Percentiles rank a stretch among this genome's conserved stretches.
Evolutionary conservation across 1,140 invertebrate genomes (phyloP).

Genomic region (Cherax destructor): DNA sequence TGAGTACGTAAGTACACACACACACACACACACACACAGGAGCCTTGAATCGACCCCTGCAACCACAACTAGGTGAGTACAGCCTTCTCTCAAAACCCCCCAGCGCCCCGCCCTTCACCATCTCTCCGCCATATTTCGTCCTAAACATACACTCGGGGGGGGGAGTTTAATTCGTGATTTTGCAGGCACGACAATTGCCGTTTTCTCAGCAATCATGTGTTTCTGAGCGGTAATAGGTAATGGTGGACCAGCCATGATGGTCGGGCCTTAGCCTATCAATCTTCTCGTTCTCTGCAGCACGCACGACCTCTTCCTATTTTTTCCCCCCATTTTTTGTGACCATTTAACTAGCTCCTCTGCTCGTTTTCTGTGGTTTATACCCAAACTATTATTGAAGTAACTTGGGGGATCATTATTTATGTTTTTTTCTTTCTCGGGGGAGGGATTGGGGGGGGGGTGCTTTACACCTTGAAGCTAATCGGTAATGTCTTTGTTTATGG

Average conservation of each 20-base stretch:
- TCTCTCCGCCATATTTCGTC: neutral
- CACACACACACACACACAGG: too few species aligned
- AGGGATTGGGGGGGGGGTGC: too few species aligned
- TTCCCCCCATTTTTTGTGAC: neutral
- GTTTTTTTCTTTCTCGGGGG: too few species aligned
- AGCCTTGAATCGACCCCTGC: too few species aligned
- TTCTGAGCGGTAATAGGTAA: neutral
- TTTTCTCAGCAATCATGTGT: neutral
- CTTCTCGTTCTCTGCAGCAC: neutral
- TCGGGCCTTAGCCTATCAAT: neutral
- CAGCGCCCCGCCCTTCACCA: neutral
- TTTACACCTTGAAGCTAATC: too few species aligned
- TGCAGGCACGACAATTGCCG: constrained; percentile 16
- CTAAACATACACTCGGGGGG: neutral
- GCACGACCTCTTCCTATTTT: neutral
- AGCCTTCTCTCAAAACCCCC: too few species aligned
- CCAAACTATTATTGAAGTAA: too few species aligned
- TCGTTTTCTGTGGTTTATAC: neutral
- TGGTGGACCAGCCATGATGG: neutral
- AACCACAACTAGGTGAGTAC: too few species aligned
- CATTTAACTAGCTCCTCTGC: neutral
- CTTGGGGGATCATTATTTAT: too few species aligned
- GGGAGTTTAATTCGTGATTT: constrained; percentile 11
- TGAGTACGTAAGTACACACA: too few species aligned
- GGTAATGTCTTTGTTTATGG: too few species aligned